phyloP scores from a whole-genome alignment of 2,888 invertebrate species.

The Cerastis rubricosa region DNA sequence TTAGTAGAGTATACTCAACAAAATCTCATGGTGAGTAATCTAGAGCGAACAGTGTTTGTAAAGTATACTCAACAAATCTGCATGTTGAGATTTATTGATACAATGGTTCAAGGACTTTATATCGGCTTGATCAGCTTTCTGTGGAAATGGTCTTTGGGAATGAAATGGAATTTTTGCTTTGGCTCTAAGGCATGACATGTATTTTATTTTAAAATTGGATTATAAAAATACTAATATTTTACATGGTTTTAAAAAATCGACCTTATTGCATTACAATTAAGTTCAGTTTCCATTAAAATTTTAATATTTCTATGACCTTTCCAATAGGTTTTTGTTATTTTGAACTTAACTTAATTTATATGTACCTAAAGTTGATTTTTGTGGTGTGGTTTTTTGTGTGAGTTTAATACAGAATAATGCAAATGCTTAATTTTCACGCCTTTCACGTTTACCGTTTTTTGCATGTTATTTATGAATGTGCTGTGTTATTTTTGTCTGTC shows the following conservation, averaged over 20 bases:
- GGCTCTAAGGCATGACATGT: neutral
- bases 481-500: neutral
- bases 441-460: neutral
- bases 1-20: too few relatives aligned
- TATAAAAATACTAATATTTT: neutral
- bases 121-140: neutral
- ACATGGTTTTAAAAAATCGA: neutral
- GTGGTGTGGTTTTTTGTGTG: too few relatives aligned
- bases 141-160: neutral
- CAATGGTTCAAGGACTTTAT: neutral
- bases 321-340: neutral
- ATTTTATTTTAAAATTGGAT: neutral
- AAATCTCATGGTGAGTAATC: neutral
- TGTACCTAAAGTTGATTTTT: neutral
- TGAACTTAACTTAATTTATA: neutral
- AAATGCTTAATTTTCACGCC: too few relatives aligned
- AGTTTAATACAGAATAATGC: too few relatives aligned
- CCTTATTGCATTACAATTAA: neutral
- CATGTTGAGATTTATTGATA: neutral
- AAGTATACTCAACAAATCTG: neutral
- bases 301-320: neutral
- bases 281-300: neutral
- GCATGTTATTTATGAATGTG: constrained; percentile 1
- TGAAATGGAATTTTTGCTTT: neutral
- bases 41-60: neutral